Base-by-base conservation (phyloP, 2,113 vertebrate genomes). In the Hypocryptadius cinnamomeus region DNA sequence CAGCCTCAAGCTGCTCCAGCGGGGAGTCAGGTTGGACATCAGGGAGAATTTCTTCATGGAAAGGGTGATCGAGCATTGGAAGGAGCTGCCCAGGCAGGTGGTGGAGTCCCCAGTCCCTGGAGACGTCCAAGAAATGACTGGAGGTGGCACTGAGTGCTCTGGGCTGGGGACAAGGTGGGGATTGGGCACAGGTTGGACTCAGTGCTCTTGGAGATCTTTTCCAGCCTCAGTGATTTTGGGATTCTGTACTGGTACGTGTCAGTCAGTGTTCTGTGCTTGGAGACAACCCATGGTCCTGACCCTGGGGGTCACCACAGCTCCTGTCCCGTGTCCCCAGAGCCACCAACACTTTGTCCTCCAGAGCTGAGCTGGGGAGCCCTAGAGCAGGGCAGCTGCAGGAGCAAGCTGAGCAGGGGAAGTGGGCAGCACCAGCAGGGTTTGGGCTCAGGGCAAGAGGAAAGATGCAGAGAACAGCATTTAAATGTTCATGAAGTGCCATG, bases 271-370 rank as follows among this genome's bases (percentile, higher is more conserved):
- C 8, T 1, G 42, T 11, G 74, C 44, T 64, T 22, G 33, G 54
- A 3, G 0, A 17, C 13, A 10, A 3, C 79, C 42, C 1, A 0
- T 5, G 2, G 28, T 25, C 48, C 70, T 5, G 2, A 8, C 21
- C 28, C 61, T 12, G 6, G 10, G 8, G 35, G 50, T 63, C 25
- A 31, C 56, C 68, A 9, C 6, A 39, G 54, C 57, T 50, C 56
- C 71, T 37, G 27, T 42, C 72, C 23, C 4, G 0, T 14, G 70
- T n/a, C 65, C 88, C 61, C 11, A 2, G 45, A 70, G 80, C 77
- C 81, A 39, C 65, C 21, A 3, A 6, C 25, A 6, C 33, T 17
- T 19, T 2, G 45, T 5, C 37, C 61, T 50, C 14, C 80, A 9
- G 18, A 22, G 9, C 4, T 9, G 11, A 65, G 60, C 25, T 12